phyloP scores from a whole-genome alignment of 2,113 vertebrate species.

The Myrmecophaga tridactyla region DNA sequence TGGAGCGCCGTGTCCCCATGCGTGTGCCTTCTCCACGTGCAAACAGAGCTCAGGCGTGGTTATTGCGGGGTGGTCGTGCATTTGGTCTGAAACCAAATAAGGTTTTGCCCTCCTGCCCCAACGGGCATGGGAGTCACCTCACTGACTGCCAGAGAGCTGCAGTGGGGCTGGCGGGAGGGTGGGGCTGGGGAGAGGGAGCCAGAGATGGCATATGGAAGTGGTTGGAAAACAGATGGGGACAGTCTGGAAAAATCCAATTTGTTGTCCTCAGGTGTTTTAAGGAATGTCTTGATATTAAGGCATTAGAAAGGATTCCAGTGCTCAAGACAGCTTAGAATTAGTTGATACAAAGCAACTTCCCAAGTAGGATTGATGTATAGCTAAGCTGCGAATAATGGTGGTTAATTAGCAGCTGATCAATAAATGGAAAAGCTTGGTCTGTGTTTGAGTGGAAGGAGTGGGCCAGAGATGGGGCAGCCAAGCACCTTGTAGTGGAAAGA shows the following conservation, averaged over 20 bases:
- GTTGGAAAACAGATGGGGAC: slow-evolving; percentile 73
- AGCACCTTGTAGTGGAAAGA: slow-evolving; percentile 46
- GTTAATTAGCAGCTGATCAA: slow-evolving; percentile 28
- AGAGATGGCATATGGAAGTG: slow-evolving; percentile 66
- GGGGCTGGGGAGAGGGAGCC: neutral
- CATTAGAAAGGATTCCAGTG: slow-evolving; percentile 42
- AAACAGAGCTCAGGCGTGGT: neutral
- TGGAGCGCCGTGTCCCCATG: neutral
- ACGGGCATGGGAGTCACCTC: slow-evolving; percentile 59
- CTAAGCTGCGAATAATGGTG: neutral
- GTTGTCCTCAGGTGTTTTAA: slow-evolving; percentile 74
- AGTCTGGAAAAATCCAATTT: slow-evolving; percentile 73
- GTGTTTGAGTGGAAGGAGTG: neutral
- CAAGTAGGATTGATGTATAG: slow-evolving; percentile 15
- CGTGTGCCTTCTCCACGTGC: neutral
- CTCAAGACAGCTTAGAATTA: slow-evolving; percentile 9
- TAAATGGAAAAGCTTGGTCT: slow-evolving; percentile 24
- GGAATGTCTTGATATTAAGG: slow-evolving; percentile 60
- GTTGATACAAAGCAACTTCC: slow-evolving; percentile 58
- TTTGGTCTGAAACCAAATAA: slow-evolving; percentile 56
- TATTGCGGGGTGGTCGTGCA: slow-evolving; percentile 32
- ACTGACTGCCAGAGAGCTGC: slow-evolving; percentile 50
- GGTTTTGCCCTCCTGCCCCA: slow-evolving; percentile 68
- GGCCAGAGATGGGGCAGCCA: slow-evolving; percentile 39
- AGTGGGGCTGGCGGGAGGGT: neutral